Conservation (phyloP, 2,797 vertebrate genomes). For the Cuniculus paca region DNA sequence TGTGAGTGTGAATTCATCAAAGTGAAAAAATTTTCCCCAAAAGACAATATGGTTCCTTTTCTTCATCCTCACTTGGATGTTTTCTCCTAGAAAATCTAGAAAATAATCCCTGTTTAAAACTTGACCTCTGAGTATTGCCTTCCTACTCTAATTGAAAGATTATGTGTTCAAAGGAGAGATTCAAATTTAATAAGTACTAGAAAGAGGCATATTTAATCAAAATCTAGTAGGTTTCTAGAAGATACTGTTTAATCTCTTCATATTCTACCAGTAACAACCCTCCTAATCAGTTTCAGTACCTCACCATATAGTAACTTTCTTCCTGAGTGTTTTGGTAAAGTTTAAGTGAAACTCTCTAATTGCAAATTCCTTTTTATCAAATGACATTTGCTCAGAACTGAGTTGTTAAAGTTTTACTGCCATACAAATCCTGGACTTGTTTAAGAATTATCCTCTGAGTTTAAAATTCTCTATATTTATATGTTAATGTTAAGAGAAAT, state of each 20-base stretch:
- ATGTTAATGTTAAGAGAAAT: slow-evolving; percentile 11
- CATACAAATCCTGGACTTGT: slow-evolving; percentile 26
- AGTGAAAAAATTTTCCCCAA: not conserved
- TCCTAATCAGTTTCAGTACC: not conserved
- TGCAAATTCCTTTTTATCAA: slow-evolving; percentile 37
- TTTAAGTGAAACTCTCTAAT: slow-evolving; percentile 52
- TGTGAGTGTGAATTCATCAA: slow-evolving; percentile 1
- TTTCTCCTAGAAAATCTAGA: slow-evolving; percentile 54
- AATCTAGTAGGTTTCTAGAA: not conserved
- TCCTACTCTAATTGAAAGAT: slow-evolving; percentile 35
- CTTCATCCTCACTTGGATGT: slow-evolving; percentile 11
- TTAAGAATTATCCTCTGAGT: slow-evolving; percentile 48
- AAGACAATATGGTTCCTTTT: not conserved
- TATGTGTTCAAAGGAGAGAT: not conserved
- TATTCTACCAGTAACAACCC: slow-evolving; percentile 18
- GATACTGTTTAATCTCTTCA: not conserved
- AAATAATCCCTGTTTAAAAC: slow-evolving; percentile 46
- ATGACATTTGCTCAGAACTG: slow-evolving; percentile 41
- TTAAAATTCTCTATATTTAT: slow-evolving; percentile 41
- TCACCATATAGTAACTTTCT: not conserved
- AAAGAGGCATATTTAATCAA: not conserved
- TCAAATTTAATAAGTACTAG: slow-evolving; percentile 45
- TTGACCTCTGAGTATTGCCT: slow-evolving; percentile 53
- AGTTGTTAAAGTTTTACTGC: slow-evolving; percentile 25
- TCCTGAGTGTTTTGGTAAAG: slow-evolving; percentile 31